Base-by-base conservation (phyloP, 2,888 invertebrate genomes). In the Salticus scenicus region DNA sequence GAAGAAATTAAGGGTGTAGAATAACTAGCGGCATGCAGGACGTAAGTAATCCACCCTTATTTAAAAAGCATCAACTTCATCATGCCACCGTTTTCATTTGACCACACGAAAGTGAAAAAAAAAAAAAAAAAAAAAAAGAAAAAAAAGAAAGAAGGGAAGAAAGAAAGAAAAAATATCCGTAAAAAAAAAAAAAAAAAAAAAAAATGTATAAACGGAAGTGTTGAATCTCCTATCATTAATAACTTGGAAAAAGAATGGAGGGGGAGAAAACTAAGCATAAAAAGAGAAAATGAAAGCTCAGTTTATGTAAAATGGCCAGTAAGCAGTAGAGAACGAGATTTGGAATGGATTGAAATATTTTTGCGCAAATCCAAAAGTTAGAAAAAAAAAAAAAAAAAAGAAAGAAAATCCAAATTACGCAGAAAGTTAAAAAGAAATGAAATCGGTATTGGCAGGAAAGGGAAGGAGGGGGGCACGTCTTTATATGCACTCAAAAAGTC, bases 221-320 rank as follows among this genome's bases (percentile, higher is more conserved):
- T 67, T 67, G 67, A 67, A 67, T 67, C 67, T 17, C 37, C n/a
- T 20, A 67, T 27, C 67, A 67, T 67, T 67, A 67, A 67, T 67
- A 33, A 67, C 67, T 24, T 7, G 24, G 24, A 24, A 24, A 24
- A 57, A 24, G 12, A 57, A 47, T n/a, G 2, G 24, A 57, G 57
- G 12, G 24, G 24, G 57, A 24, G 24, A 57, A 57, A 57, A 57
- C 24, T n/a, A 24, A 5, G 2, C 20, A 5, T 1, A 37, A 37
- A 37, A 37, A 37, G 10, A 37, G 12, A 5, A n/a, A 57, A 1
- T 5, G 24, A 57, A 57, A 37, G 1, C 20, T 57, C 2, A 17
- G 42, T 47, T 5, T 47, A 47, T 17, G 42, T 20, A 5, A 57
- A 57, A 24, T 57, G 20, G 57, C 24, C 17, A 24, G 24, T 57